Evolutionary conservation across 2,797 vertebrate genomes (phyloP).

Genomic region (Pangasius macronema): DNA sequence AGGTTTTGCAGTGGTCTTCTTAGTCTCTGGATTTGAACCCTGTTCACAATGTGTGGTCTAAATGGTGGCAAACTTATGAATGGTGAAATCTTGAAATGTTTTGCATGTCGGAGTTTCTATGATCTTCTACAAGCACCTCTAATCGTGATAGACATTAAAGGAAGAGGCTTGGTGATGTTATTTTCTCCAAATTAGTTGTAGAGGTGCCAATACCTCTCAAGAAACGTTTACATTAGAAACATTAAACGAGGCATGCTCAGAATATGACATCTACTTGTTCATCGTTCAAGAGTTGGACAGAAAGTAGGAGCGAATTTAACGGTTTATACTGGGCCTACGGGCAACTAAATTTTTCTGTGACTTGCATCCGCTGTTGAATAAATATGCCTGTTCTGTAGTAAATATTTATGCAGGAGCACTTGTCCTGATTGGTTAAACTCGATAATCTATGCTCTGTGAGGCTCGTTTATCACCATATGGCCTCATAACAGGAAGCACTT

Average conservation of each 20-base stretch:
- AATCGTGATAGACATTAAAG: neutral
- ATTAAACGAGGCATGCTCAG: neutral
- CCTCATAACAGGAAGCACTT: slow-evolving; percentile 43
- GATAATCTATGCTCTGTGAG: slow-evolving; percentile 42
- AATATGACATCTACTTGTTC: neutral
- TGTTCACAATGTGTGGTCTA: neutral
- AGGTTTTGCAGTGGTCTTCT: neutral
- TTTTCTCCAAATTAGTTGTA: neutral
- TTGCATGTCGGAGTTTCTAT: neutral
- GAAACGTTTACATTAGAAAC: neutral
- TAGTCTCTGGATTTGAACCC: neutral
- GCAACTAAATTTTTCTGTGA: slow-evolving; percentile 32
- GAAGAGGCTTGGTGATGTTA: neutral
- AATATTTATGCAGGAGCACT: slow-evolving; percentile 48
- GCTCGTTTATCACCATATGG: slow-evolving; percentile 35
- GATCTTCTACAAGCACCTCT: neutral
- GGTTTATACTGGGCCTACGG: slow-evolving; percentile 28
- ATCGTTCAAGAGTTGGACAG: neutral
- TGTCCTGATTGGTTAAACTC: slow-evolving; percentile 29
- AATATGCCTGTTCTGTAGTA: slow-evolving; percentile 41
- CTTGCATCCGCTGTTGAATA: slow-evolving; percentile 37
- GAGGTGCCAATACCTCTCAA: neutral
- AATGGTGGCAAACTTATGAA: neutral
- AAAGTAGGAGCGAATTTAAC: slow-evolving; percentile 18
- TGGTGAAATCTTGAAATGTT: neutral